Percentiles rank a stretch among this genome's conserved stretches.
phyloP scores from a whole-genome alignment of 1,140 invertebrate species.

The Teleopsis dalmanni region DNA sequence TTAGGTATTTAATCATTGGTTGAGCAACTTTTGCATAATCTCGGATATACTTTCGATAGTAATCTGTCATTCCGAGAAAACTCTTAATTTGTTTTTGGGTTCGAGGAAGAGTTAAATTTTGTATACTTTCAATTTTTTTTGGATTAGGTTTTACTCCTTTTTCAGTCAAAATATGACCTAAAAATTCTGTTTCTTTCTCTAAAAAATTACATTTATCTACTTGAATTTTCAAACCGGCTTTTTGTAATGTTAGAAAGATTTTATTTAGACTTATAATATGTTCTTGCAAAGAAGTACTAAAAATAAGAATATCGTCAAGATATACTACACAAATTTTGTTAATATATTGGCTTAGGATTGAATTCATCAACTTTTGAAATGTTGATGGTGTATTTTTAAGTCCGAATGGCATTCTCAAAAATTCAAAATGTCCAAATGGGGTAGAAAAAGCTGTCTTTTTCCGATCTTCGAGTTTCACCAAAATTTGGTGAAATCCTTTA shows the following conservation, averaged over 20 bases:
- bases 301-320: constrained; percentile 19
- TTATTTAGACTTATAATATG: constrained; percentile 6
- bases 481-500: constrained; percentile 19
- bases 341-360: constrained; percentile 6
- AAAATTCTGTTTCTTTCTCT: constrained; percentile 18
- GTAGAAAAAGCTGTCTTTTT: constrained; percentile 21
- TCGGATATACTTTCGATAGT: neutral
- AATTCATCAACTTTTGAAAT: constrained; percentile 14
- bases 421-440: constrained; percentile 13
- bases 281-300: constrained; percentile 14
- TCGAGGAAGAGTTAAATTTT: neutral
- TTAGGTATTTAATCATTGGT: constrained; percentile 1
- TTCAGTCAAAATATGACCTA: neutral
- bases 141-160: neutral
- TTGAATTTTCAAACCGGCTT: constrained; percentile 40
- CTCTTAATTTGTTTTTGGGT: neutral
- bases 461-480: constrained; percentile 14
- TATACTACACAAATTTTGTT: constrained; percentile 13
- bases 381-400: constrained; percentile 16
- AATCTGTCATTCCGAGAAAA: neutral
- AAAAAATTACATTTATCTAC: constrained; percentile 47
- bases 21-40: neutral
- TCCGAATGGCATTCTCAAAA: constrained; percentile 10
- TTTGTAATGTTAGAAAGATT: neutral
- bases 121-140: neutral